A percentile compares a stretch with the other conserved stretches of the same genome.
phyloP scores from a whole-genome alignment of 2,888 invertebrate species.

The Iphiclides podalirius region DNA sequence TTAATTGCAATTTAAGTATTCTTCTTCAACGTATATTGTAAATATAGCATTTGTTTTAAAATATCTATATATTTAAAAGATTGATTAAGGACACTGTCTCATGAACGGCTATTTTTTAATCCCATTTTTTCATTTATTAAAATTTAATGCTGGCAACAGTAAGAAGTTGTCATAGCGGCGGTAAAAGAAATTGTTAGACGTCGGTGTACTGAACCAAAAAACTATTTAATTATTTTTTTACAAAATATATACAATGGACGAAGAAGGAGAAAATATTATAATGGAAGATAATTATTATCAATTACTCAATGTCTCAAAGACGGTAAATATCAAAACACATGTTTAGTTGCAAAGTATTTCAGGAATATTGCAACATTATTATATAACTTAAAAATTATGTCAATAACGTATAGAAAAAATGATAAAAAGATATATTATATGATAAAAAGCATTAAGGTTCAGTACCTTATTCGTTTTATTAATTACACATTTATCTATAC shows the following conservation, averaged over 20 bases:
- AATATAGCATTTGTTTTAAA: too few species aligned
- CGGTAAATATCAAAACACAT: constrained; percentile 80
- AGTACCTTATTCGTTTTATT: neutral
- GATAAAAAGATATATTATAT: constrained; percentile 3
- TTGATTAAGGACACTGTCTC: too few species aligned
- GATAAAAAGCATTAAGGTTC: neutral
- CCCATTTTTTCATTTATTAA: too few species aligned
- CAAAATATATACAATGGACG: constrained; percentile 76
- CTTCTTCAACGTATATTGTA: too few species aligned
- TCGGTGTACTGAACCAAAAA: constrained; percentile 25
- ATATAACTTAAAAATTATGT: constrained; percentile 39
- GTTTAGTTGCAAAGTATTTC: constrained; percentile 35
- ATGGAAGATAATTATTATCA: constrained; percentile 93
- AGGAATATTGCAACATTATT: constrained; percentile 45
- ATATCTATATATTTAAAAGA: too few species aligned
- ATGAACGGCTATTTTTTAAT: too few species aligned
- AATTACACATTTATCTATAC: neutral
- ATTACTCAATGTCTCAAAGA: constrained; percentile 90
- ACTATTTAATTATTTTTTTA: constrained; percentile 31
- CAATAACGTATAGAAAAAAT: too few species aligned
- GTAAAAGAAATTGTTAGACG: constrained; percentile 35
- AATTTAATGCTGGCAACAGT: constrained; percentile 14
- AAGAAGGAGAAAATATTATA: constrained; percentile 83
- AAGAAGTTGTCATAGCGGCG: constrained; percentile 38
- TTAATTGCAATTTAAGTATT: too few species aligned